Evolutionary conservation across 2,113 vertebrate genomes (phyloP), one percentile per base, ranked within the genome.

Genomic region (Trematocara nigrifrons): DNA sequence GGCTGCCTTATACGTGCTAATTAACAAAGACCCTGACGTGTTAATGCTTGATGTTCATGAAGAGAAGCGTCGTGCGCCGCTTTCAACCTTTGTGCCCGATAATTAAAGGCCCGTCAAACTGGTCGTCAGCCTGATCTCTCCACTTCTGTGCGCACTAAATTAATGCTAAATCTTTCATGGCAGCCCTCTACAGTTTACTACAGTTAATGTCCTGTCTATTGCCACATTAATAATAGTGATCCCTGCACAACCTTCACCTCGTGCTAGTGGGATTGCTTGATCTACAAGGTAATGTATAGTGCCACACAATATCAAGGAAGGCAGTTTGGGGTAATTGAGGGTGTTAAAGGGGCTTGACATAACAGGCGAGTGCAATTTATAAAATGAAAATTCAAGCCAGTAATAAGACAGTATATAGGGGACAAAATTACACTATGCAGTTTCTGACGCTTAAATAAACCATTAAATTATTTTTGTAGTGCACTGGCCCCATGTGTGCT

Each of bases 91-190:
- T 87, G 92, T 85, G 92, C 56, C 87, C 11, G 77, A 90, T 94
- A 95, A 95, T 94, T 94, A 94, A 86, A 90, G 91, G 86, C 86
- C 79, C 22, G 92, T 94, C 94, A 90, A 88, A 89, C 52, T 91
- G 53, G 80, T 91, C 56, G 80, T 92, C 93, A 86, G 89, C 83
- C 87, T 81, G 92, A 94, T 93, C 92, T 88, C 86, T 86, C 89
- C 89, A 86, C 84, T 88, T 83, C 86, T 89, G 83, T 80, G 85
- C 13, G 5, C 66, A 83, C 89, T 90, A 86, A 93, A 93, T 93
- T 86, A 92, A 89, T 88, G 93, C 76, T 81, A 87, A 91, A 86
- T 92, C 87, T 80, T 89, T 92, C 91, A 89, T 16, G 84, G 42
- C 86, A 80, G 78, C 71, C 42, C 86, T 78, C n/a, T 74, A 2